Conservation (phyloP, 2,113 vertebrate genomes). For the Sitta europaea region DNA sequence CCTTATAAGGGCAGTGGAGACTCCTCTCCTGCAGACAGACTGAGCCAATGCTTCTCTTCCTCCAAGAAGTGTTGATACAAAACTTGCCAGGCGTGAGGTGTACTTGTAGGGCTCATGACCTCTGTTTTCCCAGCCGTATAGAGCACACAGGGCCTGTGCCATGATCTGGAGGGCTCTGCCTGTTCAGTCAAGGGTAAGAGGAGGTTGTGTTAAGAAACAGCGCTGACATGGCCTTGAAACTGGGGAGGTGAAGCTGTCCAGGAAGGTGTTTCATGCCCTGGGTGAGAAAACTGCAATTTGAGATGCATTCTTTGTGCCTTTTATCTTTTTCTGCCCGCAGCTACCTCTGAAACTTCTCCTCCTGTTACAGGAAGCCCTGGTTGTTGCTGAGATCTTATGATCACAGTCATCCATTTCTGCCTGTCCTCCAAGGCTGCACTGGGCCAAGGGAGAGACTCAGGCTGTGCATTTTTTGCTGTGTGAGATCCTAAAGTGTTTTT, state of each 20-base stretch:
- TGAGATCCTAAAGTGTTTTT: background rate
- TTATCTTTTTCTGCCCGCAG: background rate
- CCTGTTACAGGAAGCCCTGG: background rate
- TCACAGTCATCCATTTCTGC: background rate
- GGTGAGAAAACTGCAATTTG: background rate
- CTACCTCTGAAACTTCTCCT: background rate
- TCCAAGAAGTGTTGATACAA: slow-evolving; percentile 34
- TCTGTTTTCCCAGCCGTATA: background rate
- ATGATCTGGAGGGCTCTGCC: background rate
- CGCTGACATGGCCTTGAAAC: background rate
- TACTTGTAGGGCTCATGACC: background rate
- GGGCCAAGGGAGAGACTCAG: background rate
- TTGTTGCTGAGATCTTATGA: background rate
- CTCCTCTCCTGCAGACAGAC: slow-evolving; percentile 8
- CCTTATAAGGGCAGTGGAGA: slow-evolving; percentile 57
- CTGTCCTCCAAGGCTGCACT: background rate
- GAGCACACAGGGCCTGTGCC: background rate
- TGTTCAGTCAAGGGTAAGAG: background rate
- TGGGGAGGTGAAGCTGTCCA: background rate
- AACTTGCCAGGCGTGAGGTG: slow-evolving; percentile 20
- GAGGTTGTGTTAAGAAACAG: background rate
- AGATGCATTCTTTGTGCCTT: background rate
- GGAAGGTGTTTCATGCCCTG: background rate
- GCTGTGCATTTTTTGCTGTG: background rate
- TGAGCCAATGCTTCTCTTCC: background rate